Evolutionary conservation across 2,797 vertebrate genomes (phyloP).

Genomic region (Mormyrus hasselquistii): DNA sequence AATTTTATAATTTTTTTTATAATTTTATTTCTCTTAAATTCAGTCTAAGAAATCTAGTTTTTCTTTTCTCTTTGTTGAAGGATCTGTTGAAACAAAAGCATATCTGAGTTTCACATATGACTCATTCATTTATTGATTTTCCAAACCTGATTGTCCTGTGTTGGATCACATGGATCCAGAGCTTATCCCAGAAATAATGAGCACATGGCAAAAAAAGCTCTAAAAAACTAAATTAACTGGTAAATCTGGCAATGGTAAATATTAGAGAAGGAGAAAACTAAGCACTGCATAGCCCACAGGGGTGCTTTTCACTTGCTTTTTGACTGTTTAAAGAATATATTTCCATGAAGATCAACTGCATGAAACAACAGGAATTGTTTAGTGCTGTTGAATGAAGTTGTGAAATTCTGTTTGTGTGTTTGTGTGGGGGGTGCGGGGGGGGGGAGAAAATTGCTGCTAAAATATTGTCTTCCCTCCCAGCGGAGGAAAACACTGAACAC

Average conservation of each 20-base stretch:
- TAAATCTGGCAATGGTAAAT: neutral
- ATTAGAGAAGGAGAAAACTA: neutral
- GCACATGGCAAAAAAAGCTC: neutral
- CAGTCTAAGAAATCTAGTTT: neutral
- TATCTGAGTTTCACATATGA: neutral
- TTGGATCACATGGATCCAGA: neutral
- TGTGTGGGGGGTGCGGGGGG: neutral
- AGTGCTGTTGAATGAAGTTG: neutral
- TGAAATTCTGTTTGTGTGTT: neutral
- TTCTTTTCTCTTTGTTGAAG: neutral
- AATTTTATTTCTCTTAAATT: neutral
- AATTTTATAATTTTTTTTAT: too few species aligned
- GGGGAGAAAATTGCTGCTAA: neutral
- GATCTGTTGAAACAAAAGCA: neutral
- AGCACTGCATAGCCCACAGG: neutral
- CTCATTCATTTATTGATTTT: neutral
- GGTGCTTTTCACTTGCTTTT: neutral
- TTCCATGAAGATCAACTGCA: constrained; percentile 4
- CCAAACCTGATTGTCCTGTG: neutral
- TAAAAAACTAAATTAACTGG: neutral
- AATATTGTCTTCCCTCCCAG: constrained; percentile 8
- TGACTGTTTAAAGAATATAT: neutral
- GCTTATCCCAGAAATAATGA: neutral
- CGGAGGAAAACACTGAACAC: neutral
- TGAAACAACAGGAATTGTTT: constrained; percentile 12